Evolutionary conservation across 2,888 invertebrate genomes (phyloP).

Genomic region (Dorcus parallelipipedus): DNA sequence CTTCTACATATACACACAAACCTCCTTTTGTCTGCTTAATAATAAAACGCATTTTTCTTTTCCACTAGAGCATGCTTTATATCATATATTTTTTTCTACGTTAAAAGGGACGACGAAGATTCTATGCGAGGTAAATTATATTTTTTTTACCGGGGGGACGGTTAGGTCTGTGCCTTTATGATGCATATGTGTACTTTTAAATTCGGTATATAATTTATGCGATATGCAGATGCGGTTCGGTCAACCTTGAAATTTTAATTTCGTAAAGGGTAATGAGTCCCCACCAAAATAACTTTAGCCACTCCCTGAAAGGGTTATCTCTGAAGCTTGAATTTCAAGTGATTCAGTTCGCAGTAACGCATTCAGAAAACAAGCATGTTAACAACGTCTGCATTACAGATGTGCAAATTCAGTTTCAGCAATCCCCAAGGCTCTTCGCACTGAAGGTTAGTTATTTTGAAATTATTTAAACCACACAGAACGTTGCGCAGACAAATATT

Average conservation of each 20-base stretch:
- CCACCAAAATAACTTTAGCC: constrained; percentile 36
- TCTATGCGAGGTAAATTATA: constrained; percentile 41
- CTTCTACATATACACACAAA: constrained; percentile 38
- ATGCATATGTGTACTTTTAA: constrained; percentile 38
- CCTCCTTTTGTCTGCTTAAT: constrained; percentile 46
- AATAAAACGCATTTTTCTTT: constrained; percentile 52
- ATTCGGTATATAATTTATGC: constrained; percentile 36
- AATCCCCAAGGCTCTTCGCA: too few species aligned
- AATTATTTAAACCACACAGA: too few species aligned
- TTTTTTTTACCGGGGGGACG: constrained; percentile 34
- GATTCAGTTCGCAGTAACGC: constrained; percentile 28
- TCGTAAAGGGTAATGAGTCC: constrained; percentile 39
- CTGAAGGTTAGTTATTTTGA: too few species aligned
- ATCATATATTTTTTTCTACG: constrained; percentile 47
- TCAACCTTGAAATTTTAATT: constrained; percentile 40
- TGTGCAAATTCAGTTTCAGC: too few species aligned
- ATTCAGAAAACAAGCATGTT: constrained; percentile 16
- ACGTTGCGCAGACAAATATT: too few species aligned
- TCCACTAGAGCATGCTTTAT: constrained; percentile 53
- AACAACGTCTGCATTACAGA: too few species aligned
- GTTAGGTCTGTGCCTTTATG: constrained; percentile 33
- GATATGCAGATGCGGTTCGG: constrained; percentile 41
- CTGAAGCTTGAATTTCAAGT: constrained; percentile 21
- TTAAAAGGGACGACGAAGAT: constrained; percentile 41
- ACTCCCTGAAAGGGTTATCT: constrained; percentile 43